phyloP scores from a whole-genome alignment of 1,140 invertebrate genomes.

The Drosophila suzukii region DNA sequence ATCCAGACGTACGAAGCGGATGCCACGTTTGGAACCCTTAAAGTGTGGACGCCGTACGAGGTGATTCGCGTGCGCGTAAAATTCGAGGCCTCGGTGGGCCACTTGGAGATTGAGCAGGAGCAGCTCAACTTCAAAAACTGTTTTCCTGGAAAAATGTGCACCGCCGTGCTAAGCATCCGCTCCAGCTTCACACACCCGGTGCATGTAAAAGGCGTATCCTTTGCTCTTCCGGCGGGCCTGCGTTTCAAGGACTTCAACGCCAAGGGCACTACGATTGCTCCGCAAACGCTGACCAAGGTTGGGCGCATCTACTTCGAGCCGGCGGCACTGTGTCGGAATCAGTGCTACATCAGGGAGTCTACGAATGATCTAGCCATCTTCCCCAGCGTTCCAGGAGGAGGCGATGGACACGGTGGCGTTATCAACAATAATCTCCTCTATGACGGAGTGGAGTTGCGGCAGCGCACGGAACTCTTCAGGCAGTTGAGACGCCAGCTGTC shows the following conservation, averaged over 20 bases:
- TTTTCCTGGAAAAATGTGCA: conserved; percentile 93
- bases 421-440: conserved; percentile 68
- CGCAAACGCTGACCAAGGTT: conserved; percentile 85
- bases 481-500: conserved; percentile 68
- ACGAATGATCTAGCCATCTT: conserved; percentile 32
- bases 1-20: conserved; percentile 90
- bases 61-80: conserved; percentile 87
- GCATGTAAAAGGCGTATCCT: conserved; percentile 86
- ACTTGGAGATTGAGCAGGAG: conserved; percentile 87
- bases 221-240: conserved; percentile 53
- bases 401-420: conserved; percentile 10
- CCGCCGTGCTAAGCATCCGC: conserved; percentile 89
- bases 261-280: conserved; percentile 76
- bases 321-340: conserved; percentile 87
- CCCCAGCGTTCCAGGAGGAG: conserved; percentile 12
- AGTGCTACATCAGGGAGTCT: conserved; percentile 88
- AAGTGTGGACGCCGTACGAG: conserved; percentile 91
- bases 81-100: conserved; percentile 87
- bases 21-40: conserved; percentile 88
- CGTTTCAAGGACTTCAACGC: conserved; percentile 85
- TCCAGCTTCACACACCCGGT: conserved; percentile 91
- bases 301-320: conserved; percentile 88
- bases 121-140: conserved; percentile 91
- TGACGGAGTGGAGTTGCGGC: conserved; percentile 69
- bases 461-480: conserved; percentile 73